phyloP scores from a whole-genome alignment of 2,888 invertebrate species.

The Bimastos eiseni region DNA sequence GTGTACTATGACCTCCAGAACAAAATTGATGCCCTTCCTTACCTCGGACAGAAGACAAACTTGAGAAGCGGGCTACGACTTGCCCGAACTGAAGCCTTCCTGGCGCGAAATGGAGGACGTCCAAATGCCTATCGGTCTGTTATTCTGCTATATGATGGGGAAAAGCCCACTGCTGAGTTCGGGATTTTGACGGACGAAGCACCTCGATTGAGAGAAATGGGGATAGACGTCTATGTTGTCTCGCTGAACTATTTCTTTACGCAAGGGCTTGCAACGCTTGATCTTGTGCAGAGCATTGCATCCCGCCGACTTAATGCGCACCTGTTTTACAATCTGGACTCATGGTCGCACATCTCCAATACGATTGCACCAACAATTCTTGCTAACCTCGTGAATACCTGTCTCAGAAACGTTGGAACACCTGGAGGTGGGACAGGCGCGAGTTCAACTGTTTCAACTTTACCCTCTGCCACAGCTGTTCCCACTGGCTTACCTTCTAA shows the following conservation, averaged over 20 bases:
- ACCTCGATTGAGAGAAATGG: constrained; percentile 24
- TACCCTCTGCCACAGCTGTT: neutral
- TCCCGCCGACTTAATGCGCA: constrained; percentile 17
- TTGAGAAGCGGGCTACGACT: constrained; percentile 22
- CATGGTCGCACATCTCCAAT: constrained; percentile 26
- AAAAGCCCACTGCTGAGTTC: constrained; percentile 25
- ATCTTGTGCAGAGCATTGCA: constrained; percentile 27
- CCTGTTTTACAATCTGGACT: constrained; percentile 22
- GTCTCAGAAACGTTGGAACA: neutral
- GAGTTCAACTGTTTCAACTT: neutral
- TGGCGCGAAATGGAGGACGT: constrained; percentile 24
- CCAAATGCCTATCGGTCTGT: constrained; percentile 23
- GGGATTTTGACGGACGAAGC: constrained; percentile 27
- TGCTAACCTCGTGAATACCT: neutral
- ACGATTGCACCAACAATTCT: constrained; percentile 32
- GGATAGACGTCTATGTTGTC: constrained; percentile 27
- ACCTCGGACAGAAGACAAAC: constrained; percentile 29
- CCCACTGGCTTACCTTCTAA: neutral
- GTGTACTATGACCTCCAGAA: neutral
- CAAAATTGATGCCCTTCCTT: constrained; percentile 22
- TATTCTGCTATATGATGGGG: constrained; percentile 27
- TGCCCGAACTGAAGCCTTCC: constrained; percentile 28
- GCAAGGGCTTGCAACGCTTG: neutral
- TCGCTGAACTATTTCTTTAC: constrained; percentile 29
- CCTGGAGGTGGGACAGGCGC: neutral